Conservation (phyloP, 2,797 vertebrate genomes). For the Protosalanx chinensis region DNA sequence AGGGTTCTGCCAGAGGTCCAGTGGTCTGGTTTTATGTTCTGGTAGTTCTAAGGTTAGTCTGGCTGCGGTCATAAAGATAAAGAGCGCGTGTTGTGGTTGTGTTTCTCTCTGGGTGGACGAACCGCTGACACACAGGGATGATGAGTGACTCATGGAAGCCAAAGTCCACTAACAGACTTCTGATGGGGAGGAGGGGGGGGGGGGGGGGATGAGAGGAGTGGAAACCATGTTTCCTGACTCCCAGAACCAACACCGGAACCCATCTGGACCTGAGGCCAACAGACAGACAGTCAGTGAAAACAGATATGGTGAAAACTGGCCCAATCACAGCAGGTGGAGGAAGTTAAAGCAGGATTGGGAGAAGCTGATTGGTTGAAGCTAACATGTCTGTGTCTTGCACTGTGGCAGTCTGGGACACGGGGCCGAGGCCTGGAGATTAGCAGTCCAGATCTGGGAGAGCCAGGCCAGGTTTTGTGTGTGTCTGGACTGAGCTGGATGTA, state of each 20-base stretch:
- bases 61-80: background rate
- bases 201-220: background rate
- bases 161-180: constrained; percentile 47
- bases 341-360: background rate
- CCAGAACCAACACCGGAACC: background rate
- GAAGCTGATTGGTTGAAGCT: background rate
- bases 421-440: background rate
- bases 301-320: background rate
- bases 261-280: too few species aligned
- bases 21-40: background rate
- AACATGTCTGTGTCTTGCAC: background rate
- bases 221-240: background rate
- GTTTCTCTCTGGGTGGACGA: background rate
- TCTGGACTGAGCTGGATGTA: background rate
- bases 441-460: background rate
- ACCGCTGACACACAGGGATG: constrained; percentile 2
- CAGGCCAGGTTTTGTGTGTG: constrained; percentile 22
- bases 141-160: constrained; percentile 34
- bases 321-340: background rate
- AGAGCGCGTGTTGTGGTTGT: background rate
- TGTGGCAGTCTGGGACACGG: background rate
- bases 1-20: background rate
- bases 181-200: background rate
- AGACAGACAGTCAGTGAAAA: too few species aligned
- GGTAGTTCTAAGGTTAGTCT: background rate